phyloP scores from a whole-genome alignment of 2,888 invertebrate species.

The Ophraella communa region DNA sequence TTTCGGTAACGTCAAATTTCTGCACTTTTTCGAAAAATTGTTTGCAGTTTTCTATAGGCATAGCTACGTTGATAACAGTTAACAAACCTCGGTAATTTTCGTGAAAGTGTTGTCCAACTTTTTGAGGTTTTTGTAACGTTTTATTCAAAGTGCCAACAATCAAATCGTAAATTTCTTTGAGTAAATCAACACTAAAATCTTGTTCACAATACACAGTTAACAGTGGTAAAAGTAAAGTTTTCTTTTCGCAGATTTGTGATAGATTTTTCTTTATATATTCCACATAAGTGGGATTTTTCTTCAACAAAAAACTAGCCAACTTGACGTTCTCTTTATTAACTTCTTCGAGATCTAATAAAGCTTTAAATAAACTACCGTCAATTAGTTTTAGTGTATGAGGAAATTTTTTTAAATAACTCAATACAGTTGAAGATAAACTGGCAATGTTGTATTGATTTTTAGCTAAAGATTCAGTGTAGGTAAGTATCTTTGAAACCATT shows the following conservation, averaged over 20 bases:
- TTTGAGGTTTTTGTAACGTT: slow-evolving; percentile 72
- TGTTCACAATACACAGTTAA: slow-evolving; percentile 62
- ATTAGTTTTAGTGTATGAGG: slow-evolving; percentile 66
- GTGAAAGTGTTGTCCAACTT: slow-evolving; percentile 70
- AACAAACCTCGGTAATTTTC: slow-evolving; percentile 66
- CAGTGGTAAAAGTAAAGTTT: slow-evolving; percentile 70
- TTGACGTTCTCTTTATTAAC: slow-evolving; percentile 66
- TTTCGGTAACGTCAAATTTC: slow-evolving; percentile 69
- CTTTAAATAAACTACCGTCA: slow-evolving; percentile 63
- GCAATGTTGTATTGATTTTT: slow-evolving; percentile 53
- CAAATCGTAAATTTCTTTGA: slow-evolving; percentile 65
- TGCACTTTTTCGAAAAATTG: slow-evolving; percentile 66
- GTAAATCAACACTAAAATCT: slow-evolving; percentile 60
- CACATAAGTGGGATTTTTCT: slow-evolving; percentile 62
- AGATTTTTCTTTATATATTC: slow-evolving; percentile 62
- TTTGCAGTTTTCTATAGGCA: slow-evolving; percentile 65
- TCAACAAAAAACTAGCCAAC: slow-evolving; percentile 66
- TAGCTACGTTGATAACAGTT: slow-evolving; percentile 67
- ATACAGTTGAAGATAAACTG: slow-evolving; percentile 64
- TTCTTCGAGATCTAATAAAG: slow-evolving; percentile 63
- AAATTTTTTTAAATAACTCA: slow-evolving; percentile 66
- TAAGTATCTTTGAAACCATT: slow-evolving; percentile 37
- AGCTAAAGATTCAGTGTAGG: slow-evolving; percentile 38
- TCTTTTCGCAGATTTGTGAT: slow-evolving; percentile 63
- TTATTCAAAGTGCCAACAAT: slow-evolving; percentile 70